Evolutionary conservation across 2,888 invertebrate genomes (phyloP), one percentile per base, ranked within the genome.

Genomic region (Limnephilus auricula): DNA sequence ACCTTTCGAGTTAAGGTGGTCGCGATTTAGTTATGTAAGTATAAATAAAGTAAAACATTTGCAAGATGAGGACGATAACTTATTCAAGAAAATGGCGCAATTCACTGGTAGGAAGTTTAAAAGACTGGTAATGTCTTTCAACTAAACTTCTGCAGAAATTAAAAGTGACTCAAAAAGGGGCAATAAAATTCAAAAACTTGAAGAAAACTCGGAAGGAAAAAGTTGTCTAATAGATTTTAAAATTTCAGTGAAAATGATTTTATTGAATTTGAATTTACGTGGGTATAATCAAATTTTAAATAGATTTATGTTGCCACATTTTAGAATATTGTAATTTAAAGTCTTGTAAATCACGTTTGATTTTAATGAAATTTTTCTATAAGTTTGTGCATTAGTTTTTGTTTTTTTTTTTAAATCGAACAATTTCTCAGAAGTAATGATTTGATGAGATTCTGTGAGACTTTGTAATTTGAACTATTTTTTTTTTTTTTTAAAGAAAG

Each of bases 41-140:
- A 65, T n/a, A n/a, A 85, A 40, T 37, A 85, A 40, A 85, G 45
- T 85, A 45, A n/a, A 45, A 85, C 45, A 85, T 12, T 65, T 85
- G 2, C 32, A 18, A 80, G 80, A 80, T 3, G 80, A 80, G 88
- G 31, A 80, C 90, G 82, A 90, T 90, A 90, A 90, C 86, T 50
- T 86, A 86, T 50, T 86, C 86, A 15, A 32, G 86, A 86, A 85
- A 86, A 45, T 86, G 30, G 30, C 87, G 25, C 31, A 50, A 87
- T 25, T 37, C 65, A 32, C 31, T 87, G 18, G 10, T 31, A 25
- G 15, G 32, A 87, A 87, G 18, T 31, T 37, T 87, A 34, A 65
- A 65, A 88, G 78, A 88, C 34, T 65, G 88, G 31, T n/a, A 45
- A 85, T 85, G 15, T n/a, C n/a, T 85, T 85, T 85, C 85, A 40